Conservation (phyloP, 2,888 invertebrate genomes). For the Arenicola marina region DNA sequence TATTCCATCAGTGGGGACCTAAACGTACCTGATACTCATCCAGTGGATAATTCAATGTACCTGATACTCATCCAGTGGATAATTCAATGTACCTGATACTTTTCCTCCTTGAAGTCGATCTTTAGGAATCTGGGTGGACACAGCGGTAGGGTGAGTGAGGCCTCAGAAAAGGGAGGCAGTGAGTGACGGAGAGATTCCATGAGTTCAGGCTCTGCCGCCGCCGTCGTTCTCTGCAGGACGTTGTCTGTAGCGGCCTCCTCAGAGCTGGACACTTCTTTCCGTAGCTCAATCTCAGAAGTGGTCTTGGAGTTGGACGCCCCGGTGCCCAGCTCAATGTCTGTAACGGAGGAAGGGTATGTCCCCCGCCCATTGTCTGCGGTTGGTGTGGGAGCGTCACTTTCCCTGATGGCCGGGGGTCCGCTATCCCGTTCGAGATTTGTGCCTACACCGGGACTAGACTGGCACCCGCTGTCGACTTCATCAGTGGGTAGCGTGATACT, state of each 20-base stretch:
- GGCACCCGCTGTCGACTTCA: background rate
- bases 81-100: no score
- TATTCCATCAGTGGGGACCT: no score
- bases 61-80: no score
- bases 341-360: no score
- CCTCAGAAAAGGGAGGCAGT: slow-evolving; percentile 28
- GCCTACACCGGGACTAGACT: background rate
- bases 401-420: background rate
- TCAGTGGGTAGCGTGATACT: no score
- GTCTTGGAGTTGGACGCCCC: background rate
- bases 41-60: no score
- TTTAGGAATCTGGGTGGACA: slow-evolving; percentile 42
- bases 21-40: no score
- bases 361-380: background rate
- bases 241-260: background rate
- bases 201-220: background rate
- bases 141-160: slow-evolving; percentile 42
- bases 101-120: slow-evolving; percentile 30
- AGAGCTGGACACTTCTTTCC: background rate
- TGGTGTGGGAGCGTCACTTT: background rate
- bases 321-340: background rate
- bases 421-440: background rate
- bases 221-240: background rate
- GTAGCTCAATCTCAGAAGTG: background rate
- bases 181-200: slow-evolving; percentile 1